Evolutionary conservation across 2,888 invertebrate genomes (phyloP), one percentile per base, ranked within the genome.

Genomic region (Achlya flavicornis): DNA sequence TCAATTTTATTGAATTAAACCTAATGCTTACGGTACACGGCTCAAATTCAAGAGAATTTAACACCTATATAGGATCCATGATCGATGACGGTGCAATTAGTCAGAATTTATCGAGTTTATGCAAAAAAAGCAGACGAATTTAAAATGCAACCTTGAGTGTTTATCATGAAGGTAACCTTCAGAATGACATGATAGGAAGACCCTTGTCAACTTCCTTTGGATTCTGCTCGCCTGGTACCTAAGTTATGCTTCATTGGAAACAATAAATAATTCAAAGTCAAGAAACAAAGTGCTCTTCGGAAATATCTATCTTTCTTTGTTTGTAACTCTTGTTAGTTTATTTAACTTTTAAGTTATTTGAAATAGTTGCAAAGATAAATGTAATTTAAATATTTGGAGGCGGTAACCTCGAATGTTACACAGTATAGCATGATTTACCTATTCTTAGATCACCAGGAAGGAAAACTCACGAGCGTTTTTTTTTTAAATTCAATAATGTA

Each of bases 131-230:
- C 19, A 33, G 43, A 41, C 41, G 12, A 61, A 58, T 58, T 35
- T 65, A 61, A 62, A 63, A 62, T 59, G 26, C 63, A 63, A 70
- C 74, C 74, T 75, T 75, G 71, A 72, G 68, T 68, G 66, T 69
- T 70, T 71, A 72, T 75, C 76, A 72, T 69, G 75, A 71, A 70
- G 74, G 74, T 72, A 75, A 75, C 89, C 88, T 89, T 85, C 81
- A 65, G 48, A 63, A 61, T 59, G 69, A 63, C 71, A 63, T 67
- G 72, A 74, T 71, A 73, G 72, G 72, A 67, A 69, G 76, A 76
- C 79, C 83, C 81, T 83, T 79, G 86, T 71, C 77, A 63, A 82
- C 83, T 89, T 91, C 90, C 92, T 86, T 70, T 71, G 75, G 71
- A 78, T 82, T 74, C 79, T 83, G 79, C 65, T 64, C 64, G 70